These are phyloP conservation scores for Pluvialis apricaria DNA, from an alignment of 2,113 vertebrate genomes.

Conservation along the genomic window DNA sequence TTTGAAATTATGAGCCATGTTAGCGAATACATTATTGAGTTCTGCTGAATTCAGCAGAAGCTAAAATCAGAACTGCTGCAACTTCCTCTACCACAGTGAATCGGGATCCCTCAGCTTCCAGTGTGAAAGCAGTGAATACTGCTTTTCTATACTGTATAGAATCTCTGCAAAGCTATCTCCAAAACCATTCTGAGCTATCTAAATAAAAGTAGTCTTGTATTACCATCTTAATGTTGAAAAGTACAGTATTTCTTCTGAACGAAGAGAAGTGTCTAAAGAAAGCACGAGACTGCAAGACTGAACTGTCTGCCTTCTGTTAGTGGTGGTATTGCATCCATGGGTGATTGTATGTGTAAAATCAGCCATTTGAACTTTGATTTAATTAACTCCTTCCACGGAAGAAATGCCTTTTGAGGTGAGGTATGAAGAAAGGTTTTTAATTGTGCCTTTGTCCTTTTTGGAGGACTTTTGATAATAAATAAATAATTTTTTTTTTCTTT, in stretches of 20 bases:
- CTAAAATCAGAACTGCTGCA: background rate
- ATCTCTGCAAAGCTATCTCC: background rate
- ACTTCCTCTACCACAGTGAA: background rate
- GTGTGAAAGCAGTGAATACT: background rate
- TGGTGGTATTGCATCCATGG: background rate
- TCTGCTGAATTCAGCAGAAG: background rate
- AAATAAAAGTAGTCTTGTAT: background rate
- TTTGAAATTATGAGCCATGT: background rate
- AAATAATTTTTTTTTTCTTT: background rate
- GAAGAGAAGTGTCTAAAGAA: background rate
- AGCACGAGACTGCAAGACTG: background rate
- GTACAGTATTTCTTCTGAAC: background rate
- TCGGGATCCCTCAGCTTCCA: background rate
- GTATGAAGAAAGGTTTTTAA: background rate
- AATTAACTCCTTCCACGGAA: background rate
- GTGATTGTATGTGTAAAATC: background rate
- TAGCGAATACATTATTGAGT: background rate
- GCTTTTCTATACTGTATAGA: background rate
- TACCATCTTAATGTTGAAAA: background rate
- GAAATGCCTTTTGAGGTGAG: background rate
- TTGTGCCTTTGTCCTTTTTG: background rate
- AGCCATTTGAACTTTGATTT: background rate
- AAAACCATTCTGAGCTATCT: background rate
- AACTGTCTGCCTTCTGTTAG: background rate
- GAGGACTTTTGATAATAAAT: background rate